A percentile compares a stretch with the other conserved stretches of the same genome.
Conservation (phyloP, 2,113 vertebrate genomes). For the Sebastes fasciatus region DNA sequence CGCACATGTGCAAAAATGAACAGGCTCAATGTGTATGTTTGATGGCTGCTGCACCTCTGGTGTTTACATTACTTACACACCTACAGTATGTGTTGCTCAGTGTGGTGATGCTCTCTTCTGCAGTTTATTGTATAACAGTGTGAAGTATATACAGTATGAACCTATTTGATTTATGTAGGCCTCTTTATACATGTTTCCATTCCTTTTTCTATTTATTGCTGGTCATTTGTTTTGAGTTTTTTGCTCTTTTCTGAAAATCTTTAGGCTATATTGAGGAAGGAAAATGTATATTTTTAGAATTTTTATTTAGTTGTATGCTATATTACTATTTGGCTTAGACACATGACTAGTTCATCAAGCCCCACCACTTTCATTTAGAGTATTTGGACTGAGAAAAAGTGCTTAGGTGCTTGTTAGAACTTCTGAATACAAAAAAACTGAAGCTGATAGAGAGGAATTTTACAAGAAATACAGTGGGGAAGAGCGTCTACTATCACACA, state of each 20-base stretch:
- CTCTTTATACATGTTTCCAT: neutral
- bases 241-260: neutral
- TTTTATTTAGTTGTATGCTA: neutral
- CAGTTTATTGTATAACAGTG: neutral
- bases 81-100: slow-evolving; percentile 9
- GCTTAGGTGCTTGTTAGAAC: neutral
- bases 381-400: slow-evolving; percentile 10
- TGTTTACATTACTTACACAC: slow-evolving; percentile 31
- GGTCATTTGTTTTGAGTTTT: neutral
- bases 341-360: neutral
- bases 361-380: neutral
- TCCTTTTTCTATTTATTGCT: neutral
- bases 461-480: slow-evolving; percentile 25
- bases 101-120: neutral
- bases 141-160: neutral
- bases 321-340: neutral
- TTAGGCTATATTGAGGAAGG: neutral
- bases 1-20: neutral
- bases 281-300: neutral
- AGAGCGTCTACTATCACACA: slow-evolving; percentile 42
- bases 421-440: neutral
- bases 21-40: slow-evolving; percentile 19
- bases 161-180: neutral
- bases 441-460: slow-evolving; percentile 8
- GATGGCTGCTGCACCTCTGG: slow-evolving; percentile 16